Base-by-base conservation (phyloP, 2,888 invertebrate species). In the Noctua fimbriata region DNA sequence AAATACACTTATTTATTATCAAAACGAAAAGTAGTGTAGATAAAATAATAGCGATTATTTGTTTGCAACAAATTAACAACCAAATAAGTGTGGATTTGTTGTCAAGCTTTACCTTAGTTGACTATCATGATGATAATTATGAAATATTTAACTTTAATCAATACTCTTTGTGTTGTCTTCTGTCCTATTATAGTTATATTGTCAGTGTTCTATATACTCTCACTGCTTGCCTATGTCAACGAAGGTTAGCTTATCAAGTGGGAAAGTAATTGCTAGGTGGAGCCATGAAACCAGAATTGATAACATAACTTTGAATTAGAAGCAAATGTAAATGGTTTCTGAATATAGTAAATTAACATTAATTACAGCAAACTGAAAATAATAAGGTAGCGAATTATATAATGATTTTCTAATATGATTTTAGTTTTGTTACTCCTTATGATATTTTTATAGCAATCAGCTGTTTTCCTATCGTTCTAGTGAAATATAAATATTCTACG, bases 401-500 rank as follows among this genome's bases (percentile, higher is more conserved):
- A 6, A 60, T 5, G 47, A 18, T 60, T 24, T 74, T 32, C 28
- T 36, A 28, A 49, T 36, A 21, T 36, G 21, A 58, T 80, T 80
- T 28, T 36, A 49, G n/a, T 81, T 80, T 74, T 81, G 32, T 74
- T 47, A 24, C 55, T 63, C 16, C 32, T 32, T 65, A 58, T 44
- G 32, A 60, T 44, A 60, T 70, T 73, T 80, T 79, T 63, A 36
- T 66, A 73, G 36, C 76, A 70, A 58, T 36, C 18, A 52, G 55
- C 52, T 65, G 47, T 70, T 82, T 76, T 76, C 41, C 32, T 36
- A 58, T 67, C 36, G 47, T 72, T 82, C n/a, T 69, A 72, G 41
- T 44, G 44, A 66, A 47, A 47, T 63, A 55, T 28, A 73, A 60
- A 55, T 49, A 76, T 67, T 60, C 65, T 55, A 60, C 55, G 71